Evolutionary conservation across 2,888 invertebrate genomes (phyloP).

Genomic region (Prostheceraeus crozeri): DNA sequence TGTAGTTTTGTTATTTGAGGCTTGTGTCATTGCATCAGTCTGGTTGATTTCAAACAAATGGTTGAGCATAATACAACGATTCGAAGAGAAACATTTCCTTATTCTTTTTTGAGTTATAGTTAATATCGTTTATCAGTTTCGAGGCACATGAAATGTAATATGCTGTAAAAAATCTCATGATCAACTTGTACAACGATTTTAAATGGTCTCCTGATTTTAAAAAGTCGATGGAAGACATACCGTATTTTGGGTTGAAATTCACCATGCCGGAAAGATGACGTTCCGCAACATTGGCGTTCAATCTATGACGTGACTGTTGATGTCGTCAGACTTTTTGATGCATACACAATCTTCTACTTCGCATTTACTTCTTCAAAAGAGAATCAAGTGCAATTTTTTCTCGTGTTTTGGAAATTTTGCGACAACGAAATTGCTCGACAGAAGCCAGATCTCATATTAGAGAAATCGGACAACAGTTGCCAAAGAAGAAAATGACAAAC

Average conservation of each 20-base stretch:
- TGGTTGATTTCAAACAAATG: too few species aligned
- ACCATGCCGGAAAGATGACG: conserved; percentile 9
- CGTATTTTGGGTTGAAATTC: background rate
- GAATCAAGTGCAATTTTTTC: background rate
- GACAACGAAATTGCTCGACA: conserved; percentile 1
- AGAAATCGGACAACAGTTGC: background rate
- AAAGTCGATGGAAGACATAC: conserved; percentile 1
- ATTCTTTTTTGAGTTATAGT: too few species aligned
- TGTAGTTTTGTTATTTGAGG: too few species aligned
- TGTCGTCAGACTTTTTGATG: conserved; percentile 13
- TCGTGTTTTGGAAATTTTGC: background rate
- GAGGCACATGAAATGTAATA: background rate
- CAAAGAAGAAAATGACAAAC: conserved; percentile 11
- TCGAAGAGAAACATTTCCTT: too few species aligned
- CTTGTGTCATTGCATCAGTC: too few species aligned
- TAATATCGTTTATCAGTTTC: too few species aligned
- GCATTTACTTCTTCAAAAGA: conserved; percentile 8
- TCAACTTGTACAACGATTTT: conserved; percentile 41
- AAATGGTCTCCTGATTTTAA: conserved; percentile 40
- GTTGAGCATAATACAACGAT: too few species aligned
- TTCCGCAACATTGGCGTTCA: conserved; percentile 11
- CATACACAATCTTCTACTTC: conserved; percentile 12
- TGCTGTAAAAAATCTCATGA: background rate
- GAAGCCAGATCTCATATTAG: conserved; percentile 20
- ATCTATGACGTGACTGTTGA: conserved; percentile 9